Evolutionary conservation across 2,797 vertebrate genomes (phyloP).

Genomic region (Carcharodon carcharias): DNA sequence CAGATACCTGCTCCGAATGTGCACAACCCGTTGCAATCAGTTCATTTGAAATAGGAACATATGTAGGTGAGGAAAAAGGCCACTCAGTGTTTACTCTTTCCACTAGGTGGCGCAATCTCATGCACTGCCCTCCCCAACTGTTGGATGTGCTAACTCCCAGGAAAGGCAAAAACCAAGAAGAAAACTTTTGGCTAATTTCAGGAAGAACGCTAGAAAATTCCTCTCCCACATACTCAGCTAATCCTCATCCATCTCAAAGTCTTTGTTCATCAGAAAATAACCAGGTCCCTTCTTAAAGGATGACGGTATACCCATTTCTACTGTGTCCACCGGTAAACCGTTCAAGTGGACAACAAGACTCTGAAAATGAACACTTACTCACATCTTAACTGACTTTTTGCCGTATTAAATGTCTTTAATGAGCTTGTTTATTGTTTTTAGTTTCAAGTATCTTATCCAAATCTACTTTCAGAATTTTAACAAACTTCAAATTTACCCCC

Average conservation of each 20-base stretch:
- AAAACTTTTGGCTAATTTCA: not conserved
- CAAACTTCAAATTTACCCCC: not conserved
- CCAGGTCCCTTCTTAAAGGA: not conserved
- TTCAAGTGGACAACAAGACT: not conserved
- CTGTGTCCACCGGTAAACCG: not conserved
- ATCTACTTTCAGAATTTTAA: not conserved
- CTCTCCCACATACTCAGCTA: not conserved
- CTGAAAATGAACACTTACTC: not conserved
- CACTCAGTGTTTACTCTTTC: not conserved
- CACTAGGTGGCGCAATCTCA: not conserved
- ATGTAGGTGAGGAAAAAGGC: not conserved
- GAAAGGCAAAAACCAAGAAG: not conserved
- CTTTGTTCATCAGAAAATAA: not conserved
- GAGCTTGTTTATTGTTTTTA: not conserved
- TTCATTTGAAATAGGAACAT: not conserved
- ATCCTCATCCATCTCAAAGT: not conserved
- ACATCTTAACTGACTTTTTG: not conserved
- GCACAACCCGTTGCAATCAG: not conserved
- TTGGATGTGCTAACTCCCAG: not conserved
- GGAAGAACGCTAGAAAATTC: not conserved
- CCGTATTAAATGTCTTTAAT: not conserved
- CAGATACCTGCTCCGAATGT: not conserved
- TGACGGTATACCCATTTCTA: not conserved
- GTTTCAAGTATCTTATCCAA: not conserved
- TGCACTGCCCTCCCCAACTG: not conserved